These are phyloP conservation scores for Cordilura impudica DNA, from an alignment of 2,888 invertebrate genomes.

Conservation along the genomic window DNA sequence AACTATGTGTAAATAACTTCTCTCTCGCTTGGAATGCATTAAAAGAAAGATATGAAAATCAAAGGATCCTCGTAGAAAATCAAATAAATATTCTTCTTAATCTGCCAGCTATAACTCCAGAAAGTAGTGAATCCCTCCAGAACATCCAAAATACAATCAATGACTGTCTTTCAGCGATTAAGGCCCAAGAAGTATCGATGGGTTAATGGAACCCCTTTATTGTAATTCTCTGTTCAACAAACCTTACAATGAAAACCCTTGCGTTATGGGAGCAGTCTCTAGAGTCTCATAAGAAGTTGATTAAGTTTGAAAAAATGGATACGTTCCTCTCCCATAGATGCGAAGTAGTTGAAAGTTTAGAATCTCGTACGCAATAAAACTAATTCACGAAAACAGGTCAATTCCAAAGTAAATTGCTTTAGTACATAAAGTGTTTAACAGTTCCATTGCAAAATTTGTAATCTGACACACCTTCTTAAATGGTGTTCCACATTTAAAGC, in stretches of 20 bases:
- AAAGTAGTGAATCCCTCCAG: constrained; percentile 4
- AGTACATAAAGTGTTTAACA: neutral
- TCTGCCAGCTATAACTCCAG: neutral
- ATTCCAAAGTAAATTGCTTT: neutral
- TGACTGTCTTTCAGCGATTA: constrained; percentile 14
- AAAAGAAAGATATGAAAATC: constrained; percentile 15
- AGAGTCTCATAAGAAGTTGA: constrained; percentile 1
- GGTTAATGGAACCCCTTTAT: constrained; percentile 37
- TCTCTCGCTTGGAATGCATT: constrained; percentile 13
- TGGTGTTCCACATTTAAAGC: neutral
- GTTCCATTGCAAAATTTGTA: neutral
- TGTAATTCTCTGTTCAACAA: constrained; percentile 18
- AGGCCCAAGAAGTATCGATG: neutral
- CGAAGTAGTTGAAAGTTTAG: constrained; percentile 5
- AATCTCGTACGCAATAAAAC: neutral
- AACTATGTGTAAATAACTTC: constrained; percentile 11
- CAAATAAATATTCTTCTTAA: constrained; percentile 8
- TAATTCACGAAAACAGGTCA: neutral
- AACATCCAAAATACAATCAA: constrained; percentile 5
- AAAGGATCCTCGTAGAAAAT: constrained; percentile 25
- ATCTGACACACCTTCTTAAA: neutral
- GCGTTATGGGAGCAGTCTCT: constrained; percentile 21
- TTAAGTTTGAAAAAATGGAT: constrained; percentile 32
- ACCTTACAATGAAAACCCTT: constrained; percentile 26
- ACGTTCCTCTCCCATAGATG: constrained; percentile 16